Base-by-base conservation (phyloP, 2,888 invertebrate species). In the Oscheius sp. region DNA sequence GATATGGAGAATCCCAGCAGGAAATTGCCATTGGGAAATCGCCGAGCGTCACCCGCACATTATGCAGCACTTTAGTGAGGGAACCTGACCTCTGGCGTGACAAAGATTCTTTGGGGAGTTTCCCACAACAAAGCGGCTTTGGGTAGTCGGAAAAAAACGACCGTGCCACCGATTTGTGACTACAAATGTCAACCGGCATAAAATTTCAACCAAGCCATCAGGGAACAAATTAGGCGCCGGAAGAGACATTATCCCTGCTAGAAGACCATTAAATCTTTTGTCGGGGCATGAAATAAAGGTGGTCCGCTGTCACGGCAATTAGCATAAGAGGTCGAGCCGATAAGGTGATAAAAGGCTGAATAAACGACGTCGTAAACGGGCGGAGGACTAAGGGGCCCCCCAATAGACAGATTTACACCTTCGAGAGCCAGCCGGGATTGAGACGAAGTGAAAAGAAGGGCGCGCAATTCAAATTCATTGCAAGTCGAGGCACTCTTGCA, bases 301-400 rank as follows among this genome's bases (percentile, higher is more conserved):
- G 60, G 60, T 35, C 50, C 63, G 53, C 13, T 13, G 55, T 51
- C 65, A 65, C 65, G 68, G 37, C 55, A 68, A 68, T 68, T 68
- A 68, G 68, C 68, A 68, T 68, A 68, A 68, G 55, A 68, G 68
- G 68, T 68, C 68, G 68, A 42, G 68, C 53, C 68, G 68, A 68
- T 68, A 68, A 68, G 68, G 68, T 68, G 68, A 68, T 68, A 68
- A 55, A 68, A 68, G 55, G 68, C 42, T 53, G 68, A 53, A 68
- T 68, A 68, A 68, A 68, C 68, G 53, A 55, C 55, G 53, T 68
- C 68, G 68, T 68, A 68, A 68, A 68, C 55, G 68, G 53, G 68
- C 53, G 55, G 42, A 42, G 42, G 42, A 42, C 42, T 42, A 42
- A 42, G 42, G 42, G 42, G 3, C 42, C 21, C 21, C 42, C 42